Conservation (phyloP, 1,140 invertebrate species). For the Drosophila burlai region DNA sequence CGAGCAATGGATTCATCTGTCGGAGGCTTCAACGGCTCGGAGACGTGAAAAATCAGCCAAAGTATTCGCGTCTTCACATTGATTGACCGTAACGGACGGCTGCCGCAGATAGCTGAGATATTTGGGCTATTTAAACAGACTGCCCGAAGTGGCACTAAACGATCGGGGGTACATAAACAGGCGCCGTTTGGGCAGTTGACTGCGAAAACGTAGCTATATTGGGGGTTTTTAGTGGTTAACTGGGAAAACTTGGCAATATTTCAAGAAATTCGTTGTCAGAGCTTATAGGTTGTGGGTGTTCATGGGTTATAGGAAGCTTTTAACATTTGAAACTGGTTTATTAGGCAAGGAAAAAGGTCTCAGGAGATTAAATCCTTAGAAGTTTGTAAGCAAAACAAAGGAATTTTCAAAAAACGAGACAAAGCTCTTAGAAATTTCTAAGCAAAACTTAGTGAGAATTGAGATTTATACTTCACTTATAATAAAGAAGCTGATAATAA, state of each 20-base stretch:
- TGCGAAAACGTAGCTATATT: neutral
- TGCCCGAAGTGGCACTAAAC: slow-evolving; percentile 9
- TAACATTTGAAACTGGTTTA: neutral
- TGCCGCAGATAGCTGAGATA: slow-evolving; percentile 6
- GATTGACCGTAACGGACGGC: slow-evolving; percentile 6
- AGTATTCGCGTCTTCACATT: slow-evolving; percentile 6
- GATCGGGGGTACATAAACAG: slow-evolving; percentile 6
- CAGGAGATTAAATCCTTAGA: neutral
- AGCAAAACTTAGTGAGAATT: neutral
- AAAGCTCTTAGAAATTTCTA: too few relatives aligned
- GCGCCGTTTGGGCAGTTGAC: neutral
- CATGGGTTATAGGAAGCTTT: neutral
- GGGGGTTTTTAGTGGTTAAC: neutral
- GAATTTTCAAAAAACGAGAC: neutral
- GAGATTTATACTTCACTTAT: neutral
- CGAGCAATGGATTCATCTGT: slow-evolving; percentile 6
- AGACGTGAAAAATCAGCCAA: slow-evolving; percentile 5
- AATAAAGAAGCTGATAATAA: neutral
- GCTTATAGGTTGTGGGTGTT: too few relatives aligned
- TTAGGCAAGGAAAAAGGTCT: neutral
- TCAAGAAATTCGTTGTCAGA: neutral
- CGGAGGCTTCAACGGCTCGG: neutral
- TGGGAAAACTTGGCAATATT: neutral
- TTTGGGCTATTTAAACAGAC: slow-evolving; percentile 5
- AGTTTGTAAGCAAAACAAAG: neutral